These are phyloP conservation scores for Tetragnatha versicolor DNA, from an alignment of 1,140 invertebrate species.

Conservation along the genomic window DNA sequence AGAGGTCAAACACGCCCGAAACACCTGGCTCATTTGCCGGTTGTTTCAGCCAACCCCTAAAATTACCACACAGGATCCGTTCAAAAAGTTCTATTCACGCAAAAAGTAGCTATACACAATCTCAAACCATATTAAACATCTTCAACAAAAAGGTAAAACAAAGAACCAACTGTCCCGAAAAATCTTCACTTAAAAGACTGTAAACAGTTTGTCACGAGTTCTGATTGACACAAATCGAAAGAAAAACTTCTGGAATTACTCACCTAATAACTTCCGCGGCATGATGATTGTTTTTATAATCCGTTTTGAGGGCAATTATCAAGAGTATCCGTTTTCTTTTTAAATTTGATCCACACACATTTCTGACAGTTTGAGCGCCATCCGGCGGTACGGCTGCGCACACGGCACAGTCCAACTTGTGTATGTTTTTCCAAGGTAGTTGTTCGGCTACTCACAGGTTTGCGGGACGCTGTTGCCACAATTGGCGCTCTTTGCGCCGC, in stretches of 20 bases:
- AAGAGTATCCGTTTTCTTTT: constrained; percentile 23
- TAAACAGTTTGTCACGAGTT: no score
- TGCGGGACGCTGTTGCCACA: no score
- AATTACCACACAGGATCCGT: background rate
- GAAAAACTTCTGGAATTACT: background rate
- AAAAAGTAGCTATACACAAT: no score
- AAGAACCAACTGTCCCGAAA: no score
- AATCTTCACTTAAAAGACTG: no score
- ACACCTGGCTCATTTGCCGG: constrained; percentile 44
- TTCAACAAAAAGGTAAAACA: background rate
- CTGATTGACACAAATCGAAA: background rate
- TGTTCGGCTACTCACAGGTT: constrained; percentile 52
- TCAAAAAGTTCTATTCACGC: no score
- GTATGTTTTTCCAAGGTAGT: constrained; percentile 50
- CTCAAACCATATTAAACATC: background rate
- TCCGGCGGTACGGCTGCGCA: constrained; percentile 9
- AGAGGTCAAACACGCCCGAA: constrained; percentile 49
- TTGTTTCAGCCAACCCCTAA: background rate
- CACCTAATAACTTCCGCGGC: constrained; percentile 45
- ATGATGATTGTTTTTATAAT: constrained; percentile 11
- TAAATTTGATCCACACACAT: constrained; percentile 40
- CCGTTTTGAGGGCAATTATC: background rate
- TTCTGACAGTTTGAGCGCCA: constrained; percentile 18
- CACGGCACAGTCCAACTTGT: constrained; percentile 25
- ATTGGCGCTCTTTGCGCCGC: constrained; percentile 26